Conservation (phyloP, 1,140 invertebrate genomes). For the Tetramorium simillimum region DNA sequence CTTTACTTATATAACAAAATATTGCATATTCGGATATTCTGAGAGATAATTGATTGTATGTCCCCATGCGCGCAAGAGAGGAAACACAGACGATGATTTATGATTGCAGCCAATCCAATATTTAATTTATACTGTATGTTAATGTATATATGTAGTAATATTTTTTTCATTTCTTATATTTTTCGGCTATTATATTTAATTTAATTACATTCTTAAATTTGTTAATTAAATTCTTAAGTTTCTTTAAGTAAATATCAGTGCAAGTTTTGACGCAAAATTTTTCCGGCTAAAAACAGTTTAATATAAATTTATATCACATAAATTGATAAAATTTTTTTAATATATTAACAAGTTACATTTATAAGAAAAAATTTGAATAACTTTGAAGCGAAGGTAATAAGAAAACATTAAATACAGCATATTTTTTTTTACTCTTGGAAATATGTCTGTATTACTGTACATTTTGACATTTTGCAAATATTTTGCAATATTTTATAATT, state of each 20-base stretch:
- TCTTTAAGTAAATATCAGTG: not conserved
- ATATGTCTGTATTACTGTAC: not conserved
- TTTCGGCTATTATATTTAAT: not conserved
- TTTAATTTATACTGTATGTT: not conserved
- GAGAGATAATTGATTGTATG: not conserved
- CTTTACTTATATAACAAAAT: no score
- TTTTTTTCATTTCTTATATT: not conserved
- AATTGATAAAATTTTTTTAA: not conserved
- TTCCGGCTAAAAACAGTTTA: slow-evolving; percentile 10
- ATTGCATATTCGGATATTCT: no score
- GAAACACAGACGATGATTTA: not conserved
- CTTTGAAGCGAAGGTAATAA: not conserved
- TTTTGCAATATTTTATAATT: slow-evolving; percentile 23
- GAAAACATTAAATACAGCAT: not conserved
- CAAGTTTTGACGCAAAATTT: not conserved
- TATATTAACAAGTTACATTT: not conserved
- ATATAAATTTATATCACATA: not conserved
- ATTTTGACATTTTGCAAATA: not conserved
- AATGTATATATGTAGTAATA: not conserved
- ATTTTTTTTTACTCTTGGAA: not conserved
- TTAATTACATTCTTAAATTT: no score
- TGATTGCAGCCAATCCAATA: not conserved
- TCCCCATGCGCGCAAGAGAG: not conserved
- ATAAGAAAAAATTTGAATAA: not conserved
- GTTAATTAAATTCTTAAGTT: not conserved